These are phyloP conservation scores for Coenobita brevimanus DNA, from an alignment of 1,140 invertebrate species.

Conservation along the genomic window DNA sequence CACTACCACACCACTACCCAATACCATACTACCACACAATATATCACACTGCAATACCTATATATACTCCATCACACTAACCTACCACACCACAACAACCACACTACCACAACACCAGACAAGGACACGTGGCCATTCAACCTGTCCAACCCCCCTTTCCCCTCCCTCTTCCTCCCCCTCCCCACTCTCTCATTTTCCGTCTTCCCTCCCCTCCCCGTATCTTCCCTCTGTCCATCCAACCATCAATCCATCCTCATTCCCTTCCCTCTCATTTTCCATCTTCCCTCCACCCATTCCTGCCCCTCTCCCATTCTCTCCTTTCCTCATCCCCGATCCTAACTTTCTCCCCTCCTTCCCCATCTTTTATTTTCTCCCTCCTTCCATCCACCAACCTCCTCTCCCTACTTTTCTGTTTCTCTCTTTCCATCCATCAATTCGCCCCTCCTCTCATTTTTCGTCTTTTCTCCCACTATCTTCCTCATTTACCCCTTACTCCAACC, in stretches of 20 bases:
- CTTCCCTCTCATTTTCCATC: background rate
- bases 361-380: background rate
- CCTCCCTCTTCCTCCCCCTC: background rate
- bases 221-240: background rate
- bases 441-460: too few species aligned
- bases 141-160: background rate
- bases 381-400: background rate
- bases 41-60: background rate
- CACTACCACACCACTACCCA: conserved; percentile 8
- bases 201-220: background rate
- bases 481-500: too few species aligned
- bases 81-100: background rate
- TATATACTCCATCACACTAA: background rate
- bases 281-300: background rate
- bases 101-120: conserved; percentile 1
- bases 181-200: background rate
- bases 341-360: background rate
- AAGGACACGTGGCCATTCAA: conserved; percentile 22
- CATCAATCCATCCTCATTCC: background rate
- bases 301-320: background rate
- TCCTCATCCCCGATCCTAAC: background rate
- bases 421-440: background rate
- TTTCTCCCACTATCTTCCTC: too few species aligned
- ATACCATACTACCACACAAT: background rate
- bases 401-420: background rate